Evolutionary conservation across 92 coral and sea anemone genomes (phyloP), one percentile per base, ranked within the genome.

Genomic region (Porites evermanni): DNA sequence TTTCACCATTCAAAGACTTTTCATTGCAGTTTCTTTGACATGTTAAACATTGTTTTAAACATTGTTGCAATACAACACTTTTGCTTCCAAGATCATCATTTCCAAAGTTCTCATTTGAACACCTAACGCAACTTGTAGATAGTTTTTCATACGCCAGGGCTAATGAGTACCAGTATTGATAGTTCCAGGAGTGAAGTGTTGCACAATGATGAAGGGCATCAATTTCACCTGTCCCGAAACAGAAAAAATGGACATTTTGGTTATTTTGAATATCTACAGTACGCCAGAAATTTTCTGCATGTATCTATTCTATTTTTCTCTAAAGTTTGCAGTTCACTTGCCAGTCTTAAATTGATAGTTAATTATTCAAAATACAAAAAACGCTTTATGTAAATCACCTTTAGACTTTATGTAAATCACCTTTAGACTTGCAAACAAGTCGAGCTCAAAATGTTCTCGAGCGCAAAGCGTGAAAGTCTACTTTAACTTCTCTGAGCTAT

Each of bases 151-250:
- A 92, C 6, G 90, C 98, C 72, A 68, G 78, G 13, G 98, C 93
- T 71, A 94, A 79, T 3, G 86, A 90, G 53, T 79, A 87, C 98
- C 98, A 94, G 81, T 90, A 92, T 52, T 88, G 86, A 29, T 84
- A 83, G 77, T 89, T 93, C 92, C 92, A 94, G 6, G 98, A 75
- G 80, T 94, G 95, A 83, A 93, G 85, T 7, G 87, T 68, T 20
- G 94, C 88, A 74, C 98, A 94, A 79, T 66, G 90, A 52, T 94
- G 95, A 12, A 90, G 85, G 6, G 91, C 85, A 66, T 73, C 87
- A 81, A 94, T 67, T 91, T 94, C 96, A 74, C 93, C 98, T 94
- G 78, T 11, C 44, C 19, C 12, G 7, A 63, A 61, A 38, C 7
- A 38, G 38, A 23, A 64, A 23, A 38, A 19, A 32, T 7, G 8